Percentiles rank a stretch among this genome's conserved stretches.
These are phyloP conservation scores for Melanostigma gelatinosum DNA, from an alignment of 2,113 vertebrate genomes.

Conservation along the genomic window DNA sequence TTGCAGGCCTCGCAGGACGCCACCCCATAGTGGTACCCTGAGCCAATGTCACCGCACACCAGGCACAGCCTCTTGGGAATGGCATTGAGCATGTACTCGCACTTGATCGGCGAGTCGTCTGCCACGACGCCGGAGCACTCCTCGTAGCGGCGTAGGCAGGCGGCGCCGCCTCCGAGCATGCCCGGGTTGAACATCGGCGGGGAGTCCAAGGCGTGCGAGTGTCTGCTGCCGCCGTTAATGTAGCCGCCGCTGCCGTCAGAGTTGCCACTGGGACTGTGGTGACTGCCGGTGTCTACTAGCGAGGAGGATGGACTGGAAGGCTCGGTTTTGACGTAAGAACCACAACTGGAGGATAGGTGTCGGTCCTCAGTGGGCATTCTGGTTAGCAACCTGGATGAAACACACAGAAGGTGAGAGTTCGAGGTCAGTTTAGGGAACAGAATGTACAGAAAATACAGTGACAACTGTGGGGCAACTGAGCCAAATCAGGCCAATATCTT, in stretches of 20 bases:
- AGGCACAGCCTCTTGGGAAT: constrained; percentile 97
- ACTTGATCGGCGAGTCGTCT: constrained; percentile 94
- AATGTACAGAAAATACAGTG: not conserved
- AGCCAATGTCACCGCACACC: constrained; percentile 97
- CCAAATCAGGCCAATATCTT: not conserved
- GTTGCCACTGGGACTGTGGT: constrained; percentile 94
- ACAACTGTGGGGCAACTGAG: not conserved
- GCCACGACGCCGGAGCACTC: constrained; percentile 89
- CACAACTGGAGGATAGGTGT: constrained; percentile 92
- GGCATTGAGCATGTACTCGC: constrained; percentile 96
- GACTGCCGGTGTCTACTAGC: constrained; percentile 91
- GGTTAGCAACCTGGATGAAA: constrained; percentile 88
- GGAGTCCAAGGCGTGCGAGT: constrained; percentile 91
- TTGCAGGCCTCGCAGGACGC: constrained; percentile 99
- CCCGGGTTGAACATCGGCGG: constrained; percentile 90
- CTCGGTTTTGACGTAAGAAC: constrained; percentile 97
- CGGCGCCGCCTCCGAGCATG: constrained; percentile 82
- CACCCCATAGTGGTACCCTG: constrained; percentile 98
- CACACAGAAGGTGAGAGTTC: constrained; percentile 4
- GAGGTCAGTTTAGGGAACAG: constrained; percentile 3
- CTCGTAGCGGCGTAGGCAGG: constrained; percentile 92
- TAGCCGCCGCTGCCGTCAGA: constrained; percentile 94
- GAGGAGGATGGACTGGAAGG: constrained; percentile 94
- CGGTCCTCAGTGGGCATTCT: constrained; percentile 95
- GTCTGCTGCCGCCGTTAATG: constrained; percentile 85